Base-by-base conservation (phyloP, 1,140 invertebrate species). In the Drosophila ohnishii region DNA sequence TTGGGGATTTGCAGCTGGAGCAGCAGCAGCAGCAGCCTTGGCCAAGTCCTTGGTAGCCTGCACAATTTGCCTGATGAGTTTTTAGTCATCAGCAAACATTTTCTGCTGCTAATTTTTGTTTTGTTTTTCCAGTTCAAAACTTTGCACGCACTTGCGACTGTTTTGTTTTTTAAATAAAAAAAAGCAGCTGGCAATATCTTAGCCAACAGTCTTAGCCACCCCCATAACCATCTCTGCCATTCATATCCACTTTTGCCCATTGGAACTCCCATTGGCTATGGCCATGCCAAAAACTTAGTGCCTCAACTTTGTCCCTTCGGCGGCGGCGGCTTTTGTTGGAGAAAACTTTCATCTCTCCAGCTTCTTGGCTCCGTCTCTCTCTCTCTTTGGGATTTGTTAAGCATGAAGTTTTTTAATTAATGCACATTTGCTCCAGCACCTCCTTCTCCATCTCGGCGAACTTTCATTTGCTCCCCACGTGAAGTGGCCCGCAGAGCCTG, bases 31-130 rank as follows among this genome's bases (percentile, higher is more conserved):
- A 22, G 19, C 51, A 7, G 8, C 45, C 45, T 30, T 50, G 50
- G 14, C 5, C 8, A 10, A 47, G 39, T 48, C 39, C 57, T 53
- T 42, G 61, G n/a, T 39, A 45, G 34, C 56, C 48, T 61, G 53
- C 55, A 84, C 80, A 75, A 76, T 83, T 79, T 83, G 71, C 72
- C 51, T 76, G 78, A 84, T 84, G 80, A 71, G 75, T 84, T 85
- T 86, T 80, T 67, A 50, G 64, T 62, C 66, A 19, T 28, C 45
- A 37, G 80, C 79, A 19, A 50, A 37, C 25, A 48, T 22, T 5
- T 11, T 44, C 11, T 25, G 3, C 25, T 8, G 14, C 34, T 66
- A 47, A 32, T 45, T 63, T 30, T 14, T 59, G 35, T 32, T 35
- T 2, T 19, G 19, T 19, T 22, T 39, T 3, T 32, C 16, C n/a